phyloP scores from a whole-genome alignment of 2,797 vertebrate genomes.

The Rhinoraja longicauda region DNA sequence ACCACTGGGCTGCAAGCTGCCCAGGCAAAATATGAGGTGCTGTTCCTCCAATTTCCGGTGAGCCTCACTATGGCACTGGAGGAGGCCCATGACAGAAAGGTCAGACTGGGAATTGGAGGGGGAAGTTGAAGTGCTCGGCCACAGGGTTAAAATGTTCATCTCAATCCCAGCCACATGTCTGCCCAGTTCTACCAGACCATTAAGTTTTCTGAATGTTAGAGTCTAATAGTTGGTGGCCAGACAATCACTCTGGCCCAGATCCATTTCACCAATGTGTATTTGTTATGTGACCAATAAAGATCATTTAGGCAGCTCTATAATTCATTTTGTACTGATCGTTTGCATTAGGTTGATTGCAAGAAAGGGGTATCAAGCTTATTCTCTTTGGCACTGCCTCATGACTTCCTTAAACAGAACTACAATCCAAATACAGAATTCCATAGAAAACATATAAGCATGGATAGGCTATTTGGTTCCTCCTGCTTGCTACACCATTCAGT shows the following conservation, averaged over 20 bases:
- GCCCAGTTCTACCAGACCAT: neutral
- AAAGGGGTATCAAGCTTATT: too few relatives aligned
- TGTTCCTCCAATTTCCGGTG: too few relatives aligned
- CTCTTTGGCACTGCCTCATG: neutral
- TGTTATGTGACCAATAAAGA: neutral
- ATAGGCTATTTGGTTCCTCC: too few relatives aligned
- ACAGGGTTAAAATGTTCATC: neutral
- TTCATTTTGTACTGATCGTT: slow-evolving; percentile 10
- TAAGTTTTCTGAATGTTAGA: neutral
- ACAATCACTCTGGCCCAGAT: too few relatives aligned
- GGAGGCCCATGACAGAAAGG: too few relatives aligned
- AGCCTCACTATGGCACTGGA: too few relatives aligned
- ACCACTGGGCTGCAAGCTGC: too few relatives aligned
- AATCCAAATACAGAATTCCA: neutral
- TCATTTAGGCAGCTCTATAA: neutral
- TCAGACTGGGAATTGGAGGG: too few relatives aligned
- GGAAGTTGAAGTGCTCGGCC: too few relatives aligned
- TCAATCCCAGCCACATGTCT: neutral
- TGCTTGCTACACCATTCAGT: too few relatives aligned
- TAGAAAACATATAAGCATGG: too few relatives aligned
- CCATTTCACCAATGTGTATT: neutral
- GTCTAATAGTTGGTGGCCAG: neutral
- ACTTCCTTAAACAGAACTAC: neutral
- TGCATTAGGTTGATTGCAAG: neutral
- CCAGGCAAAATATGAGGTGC: too few relatives aligned